Evolutionary conservation across 2,797 vertebrate genomes (phyloP).

Genomic region (Helicolenus hilgendorfi): DNA sequence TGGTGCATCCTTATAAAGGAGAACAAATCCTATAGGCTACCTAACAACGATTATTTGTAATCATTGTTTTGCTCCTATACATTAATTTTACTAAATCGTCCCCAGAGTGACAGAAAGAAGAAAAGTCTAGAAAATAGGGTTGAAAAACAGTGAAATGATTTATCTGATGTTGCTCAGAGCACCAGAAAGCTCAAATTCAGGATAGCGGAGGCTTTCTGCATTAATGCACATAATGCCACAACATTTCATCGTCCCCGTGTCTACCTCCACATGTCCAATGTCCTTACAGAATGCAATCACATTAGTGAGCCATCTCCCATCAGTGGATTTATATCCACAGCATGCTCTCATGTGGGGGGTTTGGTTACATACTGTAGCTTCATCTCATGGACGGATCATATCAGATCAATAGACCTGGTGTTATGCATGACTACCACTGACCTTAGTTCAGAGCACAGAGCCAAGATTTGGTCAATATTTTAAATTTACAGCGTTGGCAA

Average conservation of each 20-base stretch:
- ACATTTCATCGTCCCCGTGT: slow-evolving; percentile 15
- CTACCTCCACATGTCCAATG: slow-evolving; percentile 33
- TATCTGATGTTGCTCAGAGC: not conserved
- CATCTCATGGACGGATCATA: slow-evolving; percentile 55
- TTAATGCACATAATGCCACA: not conserved
- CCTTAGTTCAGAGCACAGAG: slow-evolving; percentile 49
- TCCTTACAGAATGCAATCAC: slow-evolving; percentile 43
- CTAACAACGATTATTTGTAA: not conserved
- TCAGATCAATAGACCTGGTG: slow-evolving; percentile 62
- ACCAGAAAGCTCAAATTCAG: not conserved
- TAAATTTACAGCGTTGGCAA: slow-evolving; percentile 10
- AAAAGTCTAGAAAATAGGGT: not conserved
- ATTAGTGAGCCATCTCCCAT: slow-evolving; percentile 51
- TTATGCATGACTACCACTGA: slow-evolving; percentile 45
- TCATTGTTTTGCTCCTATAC: not conserved
- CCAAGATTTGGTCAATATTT: slow-evolving; percentile 36
- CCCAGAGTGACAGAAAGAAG: not conserved
- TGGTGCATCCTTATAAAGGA: not conserved
- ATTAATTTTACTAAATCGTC: not conserved
- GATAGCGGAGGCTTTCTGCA: not conserved
- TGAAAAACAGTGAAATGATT: accelerated
- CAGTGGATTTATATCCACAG: slow-evolving; percentile 44
- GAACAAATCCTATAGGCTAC: not conserved
- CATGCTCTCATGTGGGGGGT: slow-evolving; percentile 52
- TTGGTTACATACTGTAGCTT: slow-evolving; percentile 47